Base-by-base conservation (phyloP, 1,140 invertebrate genomes). In the Trachelipus rathkii region DNA sequence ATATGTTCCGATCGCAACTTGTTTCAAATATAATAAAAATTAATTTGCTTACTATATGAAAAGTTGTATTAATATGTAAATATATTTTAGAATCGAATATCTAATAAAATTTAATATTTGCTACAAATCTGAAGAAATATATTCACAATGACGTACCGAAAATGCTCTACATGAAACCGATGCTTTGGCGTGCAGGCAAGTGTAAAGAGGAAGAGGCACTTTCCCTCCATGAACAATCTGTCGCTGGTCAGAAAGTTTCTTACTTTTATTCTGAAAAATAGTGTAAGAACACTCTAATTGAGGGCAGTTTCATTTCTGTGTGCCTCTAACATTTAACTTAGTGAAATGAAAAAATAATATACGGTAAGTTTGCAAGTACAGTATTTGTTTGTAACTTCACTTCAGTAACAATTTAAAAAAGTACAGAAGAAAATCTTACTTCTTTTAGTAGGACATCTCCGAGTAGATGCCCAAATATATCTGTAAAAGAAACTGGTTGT, bases 401-500 rank as follows among this genome's bases (percentile, higher is more conserved):
- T n/a, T 33, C 33, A 33, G 6, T 33, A 3, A 33, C 33, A 33
- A 33, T 33, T 33, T 3, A 33, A 33, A 1, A 33, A 33, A 6
- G n/a, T 8, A 8, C 1, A n/a, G n/a, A n/a, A 60, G 19, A 8
- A 13, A 60, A 19, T 4, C 84, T 83, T 84, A 87, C 86, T 70
- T 82, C 84, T 82, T 83, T 84, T 0, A 87, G 74, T 10, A 87
- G 80, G 10, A 85, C 86, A 79, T 87, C 86, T 67, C 86, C 86
- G 15, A 87, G 83, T 69, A 87, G 82, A 77, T 86, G 84, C 13
- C 87, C 87, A 81, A 87, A 87, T 72, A 87, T 86, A 79, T 87
- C 87, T 0, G 87, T 87, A 77, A 87, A 87, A 75, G 85, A 86
- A 44, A 87, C 84, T 43, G 86, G 87, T 69, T 87, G 87, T 0